Evolutionary conservation across 2,888 invertebrate species (phyloP), one percentile per base, ranked within the genome.

Genomic region (Galeruca laticollis): DNA sequence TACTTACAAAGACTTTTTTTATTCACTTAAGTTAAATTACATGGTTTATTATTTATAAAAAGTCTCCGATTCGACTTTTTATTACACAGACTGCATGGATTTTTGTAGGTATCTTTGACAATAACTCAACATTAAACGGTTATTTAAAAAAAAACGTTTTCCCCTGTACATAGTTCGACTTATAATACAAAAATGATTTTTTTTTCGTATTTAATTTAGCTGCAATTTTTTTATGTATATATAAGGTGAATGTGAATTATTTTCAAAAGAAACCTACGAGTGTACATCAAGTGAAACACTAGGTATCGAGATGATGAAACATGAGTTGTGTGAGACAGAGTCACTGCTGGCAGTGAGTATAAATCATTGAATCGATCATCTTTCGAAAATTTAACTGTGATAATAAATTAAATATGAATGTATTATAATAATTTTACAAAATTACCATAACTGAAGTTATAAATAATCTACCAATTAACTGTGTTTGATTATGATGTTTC

Each of bases 301-400:
- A 78, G 75, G 68, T 68, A 73, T 72, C 75, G 77, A 77, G 76
- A 78, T 76, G 72, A 79, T 76, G 75, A 77, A 77, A 74, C 74
- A 74, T 70, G 65, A 64, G 73, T 76, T 69, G 82, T 76, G 71
- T 82, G 83, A 84, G 84, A 84, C 82, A 84, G 83, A 84, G 83
- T 80, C 84, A 83, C 83, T 82, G 82, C 78, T 80, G 85, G 84
- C 84, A 84, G 84, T 84, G 84, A 79, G 77, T 77, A 73, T 67
- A 65, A 72, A 68, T 70, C 47, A 49, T 56, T 56, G 43, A 40
- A 43, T 31, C 15, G 15, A 35, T 59, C 59, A 59, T 66, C 43
- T 66, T 66, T 51, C 56, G 18, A 65, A 61, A 62, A 69, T 72
- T 26, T 31, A 49, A 49, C 20, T 18, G 20, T 49, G 15, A 18